These are phyloP conservation scores for Formica selysi DNA, from an alignment of 1,140 invertebrate genomes.

Conservation along the genomic window DNA sequence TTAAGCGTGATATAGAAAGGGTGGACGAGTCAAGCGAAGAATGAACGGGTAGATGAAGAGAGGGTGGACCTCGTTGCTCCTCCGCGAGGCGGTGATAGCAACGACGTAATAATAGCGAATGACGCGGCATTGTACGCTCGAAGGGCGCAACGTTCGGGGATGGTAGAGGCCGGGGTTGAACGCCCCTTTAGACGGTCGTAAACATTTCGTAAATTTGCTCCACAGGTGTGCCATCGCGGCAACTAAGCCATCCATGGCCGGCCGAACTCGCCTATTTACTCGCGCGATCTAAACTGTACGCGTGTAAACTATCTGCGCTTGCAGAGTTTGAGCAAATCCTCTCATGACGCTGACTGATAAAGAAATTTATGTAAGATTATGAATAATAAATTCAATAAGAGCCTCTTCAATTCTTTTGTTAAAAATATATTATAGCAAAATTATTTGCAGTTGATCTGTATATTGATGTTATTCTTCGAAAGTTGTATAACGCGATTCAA, in stretches of 20 bases:
- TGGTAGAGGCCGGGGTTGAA: constrained; percentile 73
- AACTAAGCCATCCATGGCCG: constrained; percentile 83
- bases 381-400: not conserved
- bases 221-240: constrained; percentile 86
- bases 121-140: constrained; percentile 80
- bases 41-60: constrained; percentile 28
- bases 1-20: not conserved
- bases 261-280: constrained; percentile 84
- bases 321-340: constrained; percentile 45
- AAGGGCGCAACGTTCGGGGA: constrained; percentile 71
- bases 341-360: constrained; percentile 23
- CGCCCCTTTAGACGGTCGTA: constrained; percentile 84
- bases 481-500: not conserved
- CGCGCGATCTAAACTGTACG: constrained; percentile 65
- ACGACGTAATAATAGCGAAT: constrained; percentile 83
- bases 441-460: not conserved
- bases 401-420: constrained; percentile 18
- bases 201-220: constrained; percentile 87
- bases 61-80: constrained; percentile 65
- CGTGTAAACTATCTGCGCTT: constrained; percentile 49
- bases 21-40: constrained; percentile 33
- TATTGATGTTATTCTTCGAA: constrained; percentile 21
- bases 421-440: constrained; percentile 46
- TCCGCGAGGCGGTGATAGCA: constrained; percentile 78
- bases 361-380: not conserved